Conservation (phyloP, 2,888 invertebrate genomes). For the Entomobrya proxima region DNA sequence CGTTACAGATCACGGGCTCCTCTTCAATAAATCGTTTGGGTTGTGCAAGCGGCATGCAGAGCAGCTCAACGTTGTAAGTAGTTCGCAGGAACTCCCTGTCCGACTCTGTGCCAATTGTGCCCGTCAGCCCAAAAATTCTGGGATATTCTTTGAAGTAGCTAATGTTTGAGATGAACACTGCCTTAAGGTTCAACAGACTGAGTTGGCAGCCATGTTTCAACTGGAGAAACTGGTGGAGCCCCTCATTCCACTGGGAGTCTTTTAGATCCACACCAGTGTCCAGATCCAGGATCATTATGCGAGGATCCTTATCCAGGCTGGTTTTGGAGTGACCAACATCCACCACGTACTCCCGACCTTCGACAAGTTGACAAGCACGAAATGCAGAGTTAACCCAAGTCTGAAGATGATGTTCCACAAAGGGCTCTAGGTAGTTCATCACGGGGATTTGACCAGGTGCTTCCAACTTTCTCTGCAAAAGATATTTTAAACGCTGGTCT, state of each 20-base stretch:
- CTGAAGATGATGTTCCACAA: slow-evolving; percentile 75
- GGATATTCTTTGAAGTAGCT: slow-evolving; percentile 75
- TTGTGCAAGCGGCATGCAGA: slow-evolving; percentile 76
- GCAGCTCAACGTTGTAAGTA: slow-evolving; percentile 76
- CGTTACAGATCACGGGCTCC: neutral
- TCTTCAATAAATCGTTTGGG: slow-evolving; percentile 11
- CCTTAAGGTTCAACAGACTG: slow-evolving; percentile 76
- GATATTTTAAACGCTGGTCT: neutral
- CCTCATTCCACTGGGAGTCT: slow-evolving; percentile 77
- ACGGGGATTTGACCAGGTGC: neutral
- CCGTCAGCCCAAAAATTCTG: slow-evolving; percentile 77
- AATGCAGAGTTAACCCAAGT: slow-evolving; percentile 76
- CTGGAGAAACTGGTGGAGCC: slow-evolving; percentile 78
- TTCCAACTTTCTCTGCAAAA: neutral
- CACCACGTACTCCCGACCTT: slow-evolving; percentile 76
- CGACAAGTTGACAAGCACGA: slow-evolving; percentile 76
- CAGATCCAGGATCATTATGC: slow-evolving; percentile 40
- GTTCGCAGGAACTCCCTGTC: slow-evolving; percentile 76
- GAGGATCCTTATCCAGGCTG: slow-evolving; percentile 61
- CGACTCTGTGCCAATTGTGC: slow-evolving; percentile 77
- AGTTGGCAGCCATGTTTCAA: slow-evolving; percentile 77
- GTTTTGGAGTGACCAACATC: slow-evolving; percentile 66
- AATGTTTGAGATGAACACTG: slow-evolving; percentile 78
- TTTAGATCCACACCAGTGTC: slow-evolving; percentile 77
- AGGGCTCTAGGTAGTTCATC: slow-evolving; percentile 72